Base-by-base conservation (phyloP, 2,888 invertebrate species). In the Mimumesa dahlbomi region DNA sequence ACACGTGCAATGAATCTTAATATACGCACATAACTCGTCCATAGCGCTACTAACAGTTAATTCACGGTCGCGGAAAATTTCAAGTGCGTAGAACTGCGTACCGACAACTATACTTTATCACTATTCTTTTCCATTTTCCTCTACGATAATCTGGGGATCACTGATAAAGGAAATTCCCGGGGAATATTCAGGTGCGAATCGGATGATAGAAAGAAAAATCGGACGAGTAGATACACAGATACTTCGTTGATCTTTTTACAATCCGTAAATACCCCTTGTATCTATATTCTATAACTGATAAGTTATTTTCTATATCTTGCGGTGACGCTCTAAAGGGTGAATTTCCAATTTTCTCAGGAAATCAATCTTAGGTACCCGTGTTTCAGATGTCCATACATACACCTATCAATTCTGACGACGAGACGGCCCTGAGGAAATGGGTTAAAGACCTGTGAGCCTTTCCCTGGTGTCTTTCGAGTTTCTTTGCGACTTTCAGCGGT, bases 371-470 rank as follows among this genome's bases (percentile, higher is more conserved):
- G 1, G 29, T 9, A 29, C 6, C n/a, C 36, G 16, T 9, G 16
- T 2, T 45, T 38, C 29, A 19, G 46, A 38, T n/a, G 52, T 11
- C 19, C 22, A n/a, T 3, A 42, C 2, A 16, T 13, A 40, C 52
- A 42, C 13, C 34, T 25, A 64, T 6, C 1, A 46, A 43, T 48
- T 53, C 29, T 13, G 38, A 7, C 11, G n/a, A 64, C 36, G 42
- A 13, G 4, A 14, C 52, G 67, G 21, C 67, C 61, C 57, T 67
- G 70, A 62, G 11, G 21, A 68, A 68, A 62, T 71, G 67, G 70
- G 68, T 62, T 68, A 71, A 71, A 67, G 56, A 67, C 31, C 57
- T n/a, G 57, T 29, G 31, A 57, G 49, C 38, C 61, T 61, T 70
- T 52, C 50, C 50, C 34, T 45, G 16, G 14, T 6, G 42, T 61